phyloP scores from a whole-genome alignment of 2,797 vertebrate species.

The Crax fasciolata region DNA sequence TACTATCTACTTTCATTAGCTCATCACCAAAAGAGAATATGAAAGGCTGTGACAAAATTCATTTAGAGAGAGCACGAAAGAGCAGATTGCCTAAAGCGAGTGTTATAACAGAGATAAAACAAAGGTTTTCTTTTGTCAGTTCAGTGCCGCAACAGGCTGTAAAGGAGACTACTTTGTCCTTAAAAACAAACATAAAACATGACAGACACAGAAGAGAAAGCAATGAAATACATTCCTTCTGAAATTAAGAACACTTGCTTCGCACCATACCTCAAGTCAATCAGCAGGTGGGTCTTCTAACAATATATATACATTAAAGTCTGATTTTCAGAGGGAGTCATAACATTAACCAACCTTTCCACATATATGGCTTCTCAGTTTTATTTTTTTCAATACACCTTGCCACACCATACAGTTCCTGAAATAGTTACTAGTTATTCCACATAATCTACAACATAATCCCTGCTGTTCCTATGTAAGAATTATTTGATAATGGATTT shows the following conservation, averaged over 20 bases:
- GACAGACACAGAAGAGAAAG: slow-evolving; percentile 6
- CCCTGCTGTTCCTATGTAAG: background rate
- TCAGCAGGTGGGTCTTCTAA: slow-evolving; percentile 45
- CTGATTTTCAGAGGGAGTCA: background rate
- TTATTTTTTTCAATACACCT: background rate
- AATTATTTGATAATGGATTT: slow-evolving; percentile 27
- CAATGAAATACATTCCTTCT: slow-evolving; percentile 45
- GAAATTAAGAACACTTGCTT: slow-evolving; percentile 53
- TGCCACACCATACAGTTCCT: background rate
- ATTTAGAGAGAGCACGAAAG: slow-evolving; percentile 90
- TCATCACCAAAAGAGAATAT: slow-evolving; percentile 90
- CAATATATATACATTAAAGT: background rate
- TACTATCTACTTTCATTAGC: slow-evolving; percentile 99
- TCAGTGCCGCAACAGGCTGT: slow-evolving; percentile 52
- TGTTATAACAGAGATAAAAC: slow-evolving; percentile 94
- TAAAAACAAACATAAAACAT: slow-evolving; percentile 66
- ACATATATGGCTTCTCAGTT: background rate
- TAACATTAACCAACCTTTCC: slow-evolving; percentile 1
- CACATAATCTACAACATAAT: background rate
- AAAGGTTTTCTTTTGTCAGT: slow-evolving; percentile 82
- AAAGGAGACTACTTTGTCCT: slow-evolving; percentile 64
- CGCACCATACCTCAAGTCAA: background rate
- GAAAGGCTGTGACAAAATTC: slow-evolving; percentile 99
- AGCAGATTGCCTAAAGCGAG: slow-evolving; percentile 96
- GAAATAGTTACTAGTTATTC: slow-evolving; percentile 9